Evolutionary conservation across 1,140 invertebrate species (phyloP), one percentile per base, ranked within the genome.

Genomic region (Cydia pomonella): DNA sequence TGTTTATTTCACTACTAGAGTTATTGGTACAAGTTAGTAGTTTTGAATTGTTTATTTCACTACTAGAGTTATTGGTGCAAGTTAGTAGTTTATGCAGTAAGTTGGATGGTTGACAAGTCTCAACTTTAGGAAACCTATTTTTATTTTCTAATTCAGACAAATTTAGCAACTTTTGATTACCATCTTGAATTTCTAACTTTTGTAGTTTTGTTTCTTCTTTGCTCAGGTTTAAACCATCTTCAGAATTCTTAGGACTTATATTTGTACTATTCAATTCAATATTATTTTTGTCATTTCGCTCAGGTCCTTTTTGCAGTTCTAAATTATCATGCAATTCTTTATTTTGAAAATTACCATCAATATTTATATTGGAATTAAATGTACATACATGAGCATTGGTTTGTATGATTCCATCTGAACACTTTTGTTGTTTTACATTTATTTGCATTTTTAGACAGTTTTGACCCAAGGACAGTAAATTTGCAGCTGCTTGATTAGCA

Each of bases 11-110:
- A 33, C 18, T 76, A 69, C 29, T 69, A 10, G 29, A 69, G 6
- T 18, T 33, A 4, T 5, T 38, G 5, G 53, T 23, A 18, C 3
- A 18, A 38, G 64, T 69, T 23, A 69, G 29, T 69, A 69, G n/a
- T 18, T 69, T 29, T 41, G 72, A 75, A 18, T 71, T 41, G 72
- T 53, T 23, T 76, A 72, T 78, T 21, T 79, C 76, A 33, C 18
- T 76, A 69, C 29, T 69, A 10, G 29, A 69, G 6, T 18, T 33
- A 4, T 5, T 38, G 5, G 53, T 23, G 29, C 3, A 18, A 38
- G 64, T 69, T 23, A 69, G 29, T 69, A 69, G n/a, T 18, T 69
- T 29, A 18, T 69, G 64, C 64, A 69, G 18, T 18, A 69, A 33
- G 16, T 18, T 69, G 29, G 64, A 16, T 33, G 16, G n/a, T 69